These are phyloP conservation scores for Lagopus leucura DNA, from an alignment of 2,113 vertebrate species.

Conservation along the genomic window DNA sequence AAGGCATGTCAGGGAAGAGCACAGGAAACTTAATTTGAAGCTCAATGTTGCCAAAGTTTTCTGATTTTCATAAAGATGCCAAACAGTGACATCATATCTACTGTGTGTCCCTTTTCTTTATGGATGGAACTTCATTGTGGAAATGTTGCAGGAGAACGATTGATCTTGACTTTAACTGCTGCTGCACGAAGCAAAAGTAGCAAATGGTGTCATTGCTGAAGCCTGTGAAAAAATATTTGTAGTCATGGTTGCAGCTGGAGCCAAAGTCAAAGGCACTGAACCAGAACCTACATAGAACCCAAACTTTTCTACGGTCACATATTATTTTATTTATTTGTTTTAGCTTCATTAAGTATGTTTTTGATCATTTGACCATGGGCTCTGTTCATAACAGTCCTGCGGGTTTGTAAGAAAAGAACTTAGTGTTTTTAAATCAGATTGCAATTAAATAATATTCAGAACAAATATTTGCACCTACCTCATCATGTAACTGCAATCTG, in stretches of 20 bases:
- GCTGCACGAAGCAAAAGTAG: constrained; percentile 73
- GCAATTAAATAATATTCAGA: constrained; percentile 54
- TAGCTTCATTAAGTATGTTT: constrained; percentile 69
- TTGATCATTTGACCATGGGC: constrained; percentile 64
- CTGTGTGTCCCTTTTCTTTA: constrained; percentile 29
- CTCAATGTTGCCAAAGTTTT: constrained; percentile 13
- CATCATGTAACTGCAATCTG: neutral
- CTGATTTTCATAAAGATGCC: constrained; percentile 43
- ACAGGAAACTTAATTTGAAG: neutral
- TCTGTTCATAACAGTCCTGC: constrained; percentile 35
- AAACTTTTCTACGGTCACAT: constrained; percentile 57
- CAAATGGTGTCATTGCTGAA: constrained; percentile 78
- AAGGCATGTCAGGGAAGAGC: neutral
- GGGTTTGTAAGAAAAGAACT: constrained; percentile 56
- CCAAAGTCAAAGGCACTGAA: constrained; percentile 67
- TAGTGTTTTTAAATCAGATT: constrained; percentile 13
- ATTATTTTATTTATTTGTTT: constrained; percentile 74
- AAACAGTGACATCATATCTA: constrained; percentile 57
- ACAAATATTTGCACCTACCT: constrained; percentile 28
- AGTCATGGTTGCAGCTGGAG: constrained; percentile 73
- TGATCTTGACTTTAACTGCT: constrained; percentile 75
- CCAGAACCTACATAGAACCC: constrained; percentile 61
- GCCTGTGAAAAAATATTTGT: constrained; percentile 77
- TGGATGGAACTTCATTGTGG: constrained; percentile 55
- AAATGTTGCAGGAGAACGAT: constrained; percentile 61